Evolutionary conservation across 2,888 invertebrate genomes (phyloP).

Genomic region (Rotaria magnacalcarata): DNA sequence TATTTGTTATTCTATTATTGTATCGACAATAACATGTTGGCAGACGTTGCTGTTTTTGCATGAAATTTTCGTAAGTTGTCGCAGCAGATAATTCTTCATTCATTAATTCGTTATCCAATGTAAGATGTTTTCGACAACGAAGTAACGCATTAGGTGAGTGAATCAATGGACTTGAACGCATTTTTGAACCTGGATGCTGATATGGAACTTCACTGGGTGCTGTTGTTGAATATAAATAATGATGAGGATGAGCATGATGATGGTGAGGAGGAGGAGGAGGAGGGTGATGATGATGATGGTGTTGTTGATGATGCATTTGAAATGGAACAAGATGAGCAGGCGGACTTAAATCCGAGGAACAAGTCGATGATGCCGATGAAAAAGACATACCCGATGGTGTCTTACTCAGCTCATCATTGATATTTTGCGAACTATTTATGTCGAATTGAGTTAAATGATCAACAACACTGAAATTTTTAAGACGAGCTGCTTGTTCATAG

Average conservation of each 20-base stretch:
- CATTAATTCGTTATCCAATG: background rate
- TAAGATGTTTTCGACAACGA: background rate
- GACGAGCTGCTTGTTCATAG: slow-evolving; percentile 12
- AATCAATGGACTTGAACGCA: background rate
- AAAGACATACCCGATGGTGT: slow-evolving; percentile 1
- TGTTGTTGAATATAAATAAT: background rate
- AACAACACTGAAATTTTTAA: background rate
- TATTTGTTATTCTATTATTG: background rate
- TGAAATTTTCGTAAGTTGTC: background rate
- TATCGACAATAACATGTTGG: background rate
- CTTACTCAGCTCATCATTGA: background rate
- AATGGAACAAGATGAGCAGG: slow-evolving; percentile 12
- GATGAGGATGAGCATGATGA: background rate
- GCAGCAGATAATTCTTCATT: background rate
- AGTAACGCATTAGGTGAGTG: background rate
- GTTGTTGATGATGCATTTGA: background rate
- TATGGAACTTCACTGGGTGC: background rate
- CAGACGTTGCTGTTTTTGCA: background rate
- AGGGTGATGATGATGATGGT: background rate
- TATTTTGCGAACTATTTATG: background rate
- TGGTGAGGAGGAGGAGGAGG: background rate
- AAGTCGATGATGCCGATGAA: background rate
- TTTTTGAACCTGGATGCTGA: slow-evolving; percentile 1
- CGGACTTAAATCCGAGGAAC: slow-evolving; percentile 1
- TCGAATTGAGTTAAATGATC: background rate